These are phyloP conservation scores for Calliopum simillimum DNA, from an alignment of 2,888 invertebrate species.

Conservation along the genomic window DNA sequence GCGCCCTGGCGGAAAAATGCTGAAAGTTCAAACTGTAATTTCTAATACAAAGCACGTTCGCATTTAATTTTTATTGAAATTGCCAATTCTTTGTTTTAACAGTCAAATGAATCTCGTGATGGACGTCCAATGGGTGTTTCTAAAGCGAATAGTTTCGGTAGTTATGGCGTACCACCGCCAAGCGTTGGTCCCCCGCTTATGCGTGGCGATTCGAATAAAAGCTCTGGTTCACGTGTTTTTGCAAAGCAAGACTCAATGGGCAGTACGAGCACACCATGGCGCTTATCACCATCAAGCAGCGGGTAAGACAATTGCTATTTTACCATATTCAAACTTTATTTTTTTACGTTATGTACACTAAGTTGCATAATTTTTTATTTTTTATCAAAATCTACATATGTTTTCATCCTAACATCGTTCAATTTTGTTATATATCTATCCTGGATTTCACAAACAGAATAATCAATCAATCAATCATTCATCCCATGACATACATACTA, in stretches of 20 bases:
- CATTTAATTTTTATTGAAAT: background rate
- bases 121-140: conserved; percentile 71
- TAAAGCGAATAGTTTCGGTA: conserved; percentile 91
- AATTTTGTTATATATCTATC: too few species aligned
- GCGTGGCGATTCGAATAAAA: conserved; percentile 76
- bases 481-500: too few species aligned
- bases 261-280: conserved; percentile 65
- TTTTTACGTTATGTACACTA: background rate
- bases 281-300: conserved; percentile 67
- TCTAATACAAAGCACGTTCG: background rate
- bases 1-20: conserved; percentile 62
- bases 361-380: too few species aligned
- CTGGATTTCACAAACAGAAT: too few species aligned
- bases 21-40: conserved; percentile 64
- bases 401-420: too few species aligned
- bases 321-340: background rate
- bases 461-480: too few species aligned
- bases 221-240: conserved; percentile 72
- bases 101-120: conserved; percentile 62
- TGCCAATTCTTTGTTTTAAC: conserved; percentile 3
- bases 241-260: conserved; percentile 75
- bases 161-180: conserved; percentile 73
- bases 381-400: too few species aligned
- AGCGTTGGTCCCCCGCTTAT: conserved; percentile 72
- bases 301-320: conserved; percentile 57